Conservation (phyloP, 2,113 vertebrate species). For the Equus przewalskii region DNA sequence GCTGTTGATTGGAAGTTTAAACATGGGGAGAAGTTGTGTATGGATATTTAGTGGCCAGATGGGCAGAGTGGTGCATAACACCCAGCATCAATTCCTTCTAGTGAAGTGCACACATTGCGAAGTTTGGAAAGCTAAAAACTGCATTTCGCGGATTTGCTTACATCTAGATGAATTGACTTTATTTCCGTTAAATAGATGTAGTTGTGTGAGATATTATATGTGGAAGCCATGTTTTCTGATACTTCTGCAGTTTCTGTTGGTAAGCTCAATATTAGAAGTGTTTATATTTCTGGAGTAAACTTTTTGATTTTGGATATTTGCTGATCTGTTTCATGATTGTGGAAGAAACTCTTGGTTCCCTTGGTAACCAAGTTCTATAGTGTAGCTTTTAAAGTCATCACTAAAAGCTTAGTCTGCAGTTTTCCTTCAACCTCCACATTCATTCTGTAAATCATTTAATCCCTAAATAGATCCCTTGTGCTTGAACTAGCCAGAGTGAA, state of each 20-base stretch:
- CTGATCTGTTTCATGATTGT: not conserved
- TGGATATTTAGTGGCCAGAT: not conserved
- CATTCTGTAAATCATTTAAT: not conserved
- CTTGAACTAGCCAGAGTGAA: not conserved
- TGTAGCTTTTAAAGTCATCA: not conserved
- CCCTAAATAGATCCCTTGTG: not conserved
- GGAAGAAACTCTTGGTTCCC: not conserved
- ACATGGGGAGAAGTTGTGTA: fast-evolving
- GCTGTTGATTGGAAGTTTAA: not conserved
- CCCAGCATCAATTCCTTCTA: not conserved
- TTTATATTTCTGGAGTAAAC: not conserved
- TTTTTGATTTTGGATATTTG: not conserved
- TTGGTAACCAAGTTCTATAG: not conserved
- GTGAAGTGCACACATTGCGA: not conserved
- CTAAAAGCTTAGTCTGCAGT: not conserved
- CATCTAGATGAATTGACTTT: not conserved
- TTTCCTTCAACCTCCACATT: not conserved
- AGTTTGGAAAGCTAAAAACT: not conserved
- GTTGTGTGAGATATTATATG: not conserved
- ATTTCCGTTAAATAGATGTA: not conserved
- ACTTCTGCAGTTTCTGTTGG: not conserved
- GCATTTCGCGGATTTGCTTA: not conserved
- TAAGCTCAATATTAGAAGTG: not conserved
- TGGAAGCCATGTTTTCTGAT: not conserved
- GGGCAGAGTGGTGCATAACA: not conserved